These are phyloP conservation scores for Tretioscincus oriximinensis DNA, from an alignment of 2,113 vertebrate genomes.

Conservation along the genomic window DNA sequence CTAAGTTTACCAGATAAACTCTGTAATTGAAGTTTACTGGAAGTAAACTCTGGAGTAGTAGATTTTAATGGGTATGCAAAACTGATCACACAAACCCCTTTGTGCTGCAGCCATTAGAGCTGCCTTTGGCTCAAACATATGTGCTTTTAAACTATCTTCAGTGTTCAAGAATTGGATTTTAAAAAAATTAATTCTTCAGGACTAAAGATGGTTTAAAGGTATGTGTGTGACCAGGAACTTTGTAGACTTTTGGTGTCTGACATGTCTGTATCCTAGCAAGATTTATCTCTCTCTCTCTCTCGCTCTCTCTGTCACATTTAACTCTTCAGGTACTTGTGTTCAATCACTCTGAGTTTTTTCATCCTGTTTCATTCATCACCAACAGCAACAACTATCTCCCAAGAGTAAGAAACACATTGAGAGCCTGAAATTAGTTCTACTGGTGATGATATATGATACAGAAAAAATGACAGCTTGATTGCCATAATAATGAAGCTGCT, in stretches of 20 bases:
- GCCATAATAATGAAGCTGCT: slow-evolving; percentile 55
- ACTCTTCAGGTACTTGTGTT: slow-evolving; percentile 19
- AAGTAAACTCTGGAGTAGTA: too few species aligned
- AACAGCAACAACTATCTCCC: slow-evolving; percentile 40
- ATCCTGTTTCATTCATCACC: slow-evolving; percentile 41
- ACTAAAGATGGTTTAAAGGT: too few species aligned
- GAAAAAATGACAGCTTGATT: slow-evolving; percentile 51
- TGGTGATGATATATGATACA: slow-evolving; percentile 45
- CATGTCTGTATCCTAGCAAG: slow-evolving; percentile 18
- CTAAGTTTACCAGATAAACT: too few species aligned
- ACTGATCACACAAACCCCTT: too few species aligned
- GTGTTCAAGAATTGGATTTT: too few species aligned
- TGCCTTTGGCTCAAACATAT: too few species aligned
- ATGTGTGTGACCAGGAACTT: not conserved
- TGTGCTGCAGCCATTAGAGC: too few species aligned
- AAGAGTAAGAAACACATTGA: slow-evolving; percentile 42
- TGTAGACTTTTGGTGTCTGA: not conserved
- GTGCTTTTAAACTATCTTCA: too few species aligned
- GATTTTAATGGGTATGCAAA: too few species aligned
- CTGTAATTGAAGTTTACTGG: too few species aligned
- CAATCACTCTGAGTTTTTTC: slow-evolving; percentile 39
- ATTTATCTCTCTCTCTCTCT: slow-evolving; percentile 6
- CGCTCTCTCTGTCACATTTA: not conserved
- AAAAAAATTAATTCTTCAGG: too few species aligned
- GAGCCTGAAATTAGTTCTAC: slow-evolving; percentile 59